Evolutionary conservation across 2,888 invertebrate species (phyloP).

Genomic region (Thumatha senex): DNA sequence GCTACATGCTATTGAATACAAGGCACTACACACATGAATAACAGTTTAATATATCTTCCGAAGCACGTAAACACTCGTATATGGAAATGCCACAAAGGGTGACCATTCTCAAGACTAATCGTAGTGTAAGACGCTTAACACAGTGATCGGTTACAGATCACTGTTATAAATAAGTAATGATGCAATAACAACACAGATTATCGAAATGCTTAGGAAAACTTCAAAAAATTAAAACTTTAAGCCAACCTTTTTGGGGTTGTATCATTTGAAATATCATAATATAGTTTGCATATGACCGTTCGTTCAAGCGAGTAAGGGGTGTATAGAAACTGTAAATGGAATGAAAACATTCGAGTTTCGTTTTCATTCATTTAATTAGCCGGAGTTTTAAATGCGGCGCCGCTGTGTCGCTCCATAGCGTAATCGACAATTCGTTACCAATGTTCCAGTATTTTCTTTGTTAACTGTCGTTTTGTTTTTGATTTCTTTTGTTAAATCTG

Average conservation of each 20-base stretch:
- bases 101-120: no score
- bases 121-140: no score
- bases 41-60: no score
- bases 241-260: constrained; percentile 35
- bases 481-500: constrained; percentile 35
- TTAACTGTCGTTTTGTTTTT: constrained; percentile 31
- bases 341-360: constrained; percentile 79
- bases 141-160: no score
- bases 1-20: no score
- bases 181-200: no score
- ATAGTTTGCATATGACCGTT: constrained; percentile 63
- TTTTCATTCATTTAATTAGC: constrained; percentile 81
- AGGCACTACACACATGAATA: no score
- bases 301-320: constrained; percentile 46
- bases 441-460: constrained; percentile 50
- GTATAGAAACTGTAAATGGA: constrained; percentile 73
- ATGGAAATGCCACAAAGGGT: no score
- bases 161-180: no score
- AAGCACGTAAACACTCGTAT: no score
- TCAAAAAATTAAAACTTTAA: constrained; percentile 36
- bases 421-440: constrained; percentile 59
- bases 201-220: constrained; percentile 9
- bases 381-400: constrained; percentile 72
- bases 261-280: constrained; percentile 53
- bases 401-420: constrained; percentile 60